phyloP scores from a whole-genome alignment of 1,140 invertebrate genomes.

The Drosophila parabipectinata region DNA sequence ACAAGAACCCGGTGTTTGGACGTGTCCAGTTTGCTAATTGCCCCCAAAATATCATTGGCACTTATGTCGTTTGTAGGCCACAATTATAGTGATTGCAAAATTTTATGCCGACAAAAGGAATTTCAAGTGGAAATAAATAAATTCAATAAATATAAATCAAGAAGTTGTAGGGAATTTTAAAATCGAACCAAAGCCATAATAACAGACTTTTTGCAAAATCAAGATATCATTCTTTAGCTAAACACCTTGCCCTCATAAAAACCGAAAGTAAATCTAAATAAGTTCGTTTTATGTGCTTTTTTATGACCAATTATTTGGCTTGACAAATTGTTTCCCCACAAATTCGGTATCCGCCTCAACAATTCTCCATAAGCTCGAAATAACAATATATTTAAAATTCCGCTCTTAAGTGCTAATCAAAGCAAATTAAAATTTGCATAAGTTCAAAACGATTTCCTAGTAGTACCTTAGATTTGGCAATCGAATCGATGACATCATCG shows the following conservation, averaged over 20 bases:
- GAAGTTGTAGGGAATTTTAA: too few relatives aligned
- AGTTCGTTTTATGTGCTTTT: background rate
- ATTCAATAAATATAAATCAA: background rate
- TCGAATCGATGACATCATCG: slow-evolving; percentile 32
- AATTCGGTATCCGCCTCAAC: slow-evolving; percentile 20
- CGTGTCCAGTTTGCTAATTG: slow-evolving; percentile 53
- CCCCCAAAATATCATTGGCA: slow-evolving; percentile 24
- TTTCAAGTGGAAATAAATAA: background rate
- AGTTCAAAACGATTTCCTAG: slow-evolving; percentile 47
- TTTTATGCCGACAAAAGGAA: background rate
- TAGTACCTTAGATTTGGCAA: slow-evolving; percentile 4
- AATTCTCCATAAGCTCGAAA: slow-evolving; percentile 5
- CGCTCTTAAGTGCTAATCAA: slow-evolving; percentile 46
- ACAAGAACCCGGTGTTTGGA: slow-evolving; percentile 49
- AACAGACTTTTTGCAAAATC: too few relatives aligned
- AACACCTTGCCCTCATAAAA: background rate
- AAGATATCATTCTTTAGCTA: too few relatives aligned
- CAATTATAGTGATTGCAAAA: slow-evolving; percentile 43
- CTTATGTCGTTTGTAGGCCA: slow-evolving; percentile 46
- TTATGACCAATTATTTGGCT: slow-evolving; percentile 2
- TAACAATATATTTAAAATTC: slow-evolving; percentile 30
- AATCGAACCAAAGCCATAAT: too few relatives aligned
- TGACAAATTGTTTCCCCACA: slow-evolving; percentile 6
- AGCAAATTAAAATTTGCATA: slow-evolving; percentile 44
- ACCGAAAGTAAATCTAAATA: slow-evolving; percentile 1